Base-by-base conservation (phyloP, 2,888 invertebrate genomes). In the Agrenia bidenticulata region DNA sequence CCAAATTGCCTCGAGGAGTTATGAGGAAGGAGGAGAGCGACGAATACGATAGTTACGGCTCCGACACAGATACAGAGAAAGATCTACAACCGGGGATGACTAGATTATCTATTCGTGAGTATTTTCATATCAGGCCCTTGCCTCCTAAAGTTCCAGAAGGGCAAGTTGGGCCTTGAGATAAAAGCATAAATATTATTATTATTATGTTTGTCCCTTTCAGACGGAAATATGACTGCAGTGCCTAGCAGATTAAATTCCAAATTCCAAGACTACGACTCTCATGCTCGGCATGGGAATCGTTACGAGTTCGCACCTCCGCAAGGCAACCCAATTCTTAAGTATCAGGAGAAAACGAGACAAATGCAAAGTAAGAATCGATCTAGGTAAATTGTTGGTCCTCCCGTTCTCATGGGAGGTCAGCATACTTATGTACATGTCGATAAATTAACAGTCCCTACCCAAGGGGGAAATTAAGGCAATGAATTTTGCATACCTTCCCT, bases 1-100 rank as follows among this genome's bases (percentile, higher is more conserved):
- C 27, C 13, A 42, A 42, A 21, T 17, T 21, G 13, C 21, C 17
- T 26, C 23, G 49, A 49, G 21, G n/a, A 21, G 4, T 1, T 2
- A 24, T n/a, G 15, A 58, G 58, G 41, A 58, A 61, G 9, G 70
- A 73, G 2, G 77, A 77, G 62, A 77, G 77, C 62, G 77, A 78
- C 32, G 78, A 79, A 66, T 78, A 78, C 63, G 76, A 76, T 61
- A 75, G 75, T 57, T 70, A 72, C 63, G 74, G 73, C 41, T 75
- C 75, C 13, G 76, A 74, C 55, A 72, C 76, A 11, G 77, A 76
- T 61, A 66, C 56, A 24, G 65, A 72, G n/a, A 69, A 67, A 39
- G 70, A 67, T 45, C 49, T 54, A 15, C 50, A 49, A 23, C 55
- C 32, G 42, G 54, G 45, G 55, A 57, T 53, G 21, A 59, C 42